Conservation (phyloP, 1,140 invertebrate species). For the Scaptomyza pallida region DNA sequence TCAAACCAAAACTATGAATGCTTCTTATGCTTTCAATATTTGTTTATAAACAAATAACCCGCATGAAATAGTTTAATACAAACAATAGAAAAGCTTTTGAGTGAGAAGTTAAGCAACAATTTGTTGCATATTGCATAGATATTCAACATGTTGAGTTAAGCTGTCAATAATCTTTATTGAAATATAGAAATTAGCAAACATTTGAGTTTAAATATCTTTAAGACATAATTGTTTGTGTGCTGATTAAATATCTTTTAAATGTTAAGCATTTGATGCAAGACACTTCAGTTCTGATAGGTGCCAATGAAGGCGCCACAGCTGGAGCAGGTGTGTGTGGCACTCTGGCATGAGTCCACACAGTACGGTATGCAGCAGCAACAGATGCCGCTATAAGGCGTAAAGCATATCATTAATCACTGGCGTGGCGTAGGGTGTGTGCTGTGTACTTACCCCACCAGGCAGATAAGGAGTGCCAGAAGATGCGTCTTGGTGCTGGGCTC, state of each 20-base stretch:
- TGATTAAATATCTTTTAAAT: background rate
- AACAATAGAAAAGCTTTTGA: too few relatives aligned
- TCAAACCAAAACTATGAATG: background rate
- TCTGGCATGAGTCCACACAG: slow-evolving; percentile 87
- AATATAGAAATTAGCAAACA: too few relatives aligned
- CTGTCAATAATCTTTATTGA: too few relatives aligned
- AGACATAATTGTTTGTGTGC: background rate
- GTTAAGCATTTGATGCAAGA: background rate
- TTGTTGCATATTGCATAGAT: too few relatives aligned
- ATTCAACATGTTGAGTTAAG: too few relatives aligned
- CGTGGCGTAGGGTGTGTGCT: too few relatives aligned
- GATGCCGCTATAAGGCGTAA: slow-evolving; percentile 40
- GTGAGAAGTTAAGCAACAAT: too few relatives aligned
- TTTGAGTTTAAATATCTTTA: background rate
- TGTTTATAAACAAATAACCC: background rate
- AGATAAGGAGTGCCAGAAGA: slow-evolving; percentile 86
- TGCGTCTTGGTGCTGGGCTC: slow-evolving; percentile 86
- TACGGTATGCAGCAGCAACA: slow-evolving; percentile 87
- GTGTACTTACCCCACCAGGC: slow-evolving; percentile 85
- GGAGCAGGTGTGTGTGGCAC: slow-evolving; percentile 87
- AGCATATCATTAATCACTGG: too few relatives aligned
- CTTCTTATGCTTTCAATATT: too few relatives aligned
- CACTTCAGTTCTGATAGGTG: slow-evolving; percentile 78
- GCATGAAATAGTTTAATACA: too few relatives aligned
- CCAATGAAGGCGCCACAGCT: slow-evolving; percentile 87